phyloP scores from a whole-genome alignment of 1,140 invertebrate species.

The Augochlora pura region DNA sequence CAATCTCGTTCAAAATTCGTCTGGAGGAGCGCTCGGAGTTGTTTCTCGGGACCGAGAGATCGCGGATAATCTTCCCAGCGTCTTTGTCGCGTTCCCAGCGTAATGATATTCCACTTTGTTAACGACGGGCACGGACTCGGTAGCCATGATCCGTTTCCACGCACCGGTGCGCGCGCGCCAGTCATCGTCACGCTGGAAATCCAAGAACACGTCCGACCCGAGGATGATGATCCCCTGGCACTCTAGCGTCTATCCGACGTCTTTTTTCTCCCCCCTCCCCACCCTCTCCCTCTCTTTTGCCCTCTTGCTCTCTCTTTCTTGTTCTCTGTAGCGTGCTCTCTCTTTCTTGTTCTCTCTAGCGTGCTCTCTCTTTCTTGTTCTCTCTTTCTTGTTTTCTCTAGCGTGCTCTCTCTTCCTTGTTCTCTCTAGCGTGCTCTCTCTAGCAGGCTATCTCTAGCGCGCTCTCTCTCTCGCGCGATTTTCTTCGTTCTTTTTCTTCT shows the following conservation, averaged over 20 bases:
- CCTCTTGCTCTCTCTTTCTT: too few relatives aligned
- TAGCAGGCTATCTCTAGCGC: too few relatives aligned
- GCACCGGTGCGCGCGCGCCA: slow-evolving; percentile 68
- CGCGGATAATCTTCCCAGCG: slow-evolving; percentile 33
- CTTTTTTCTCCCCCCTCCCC: neutral
- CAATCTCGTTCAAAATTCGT: slow-evolving; percentile 3
- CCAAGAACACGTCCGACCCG: slow-evolving; percentile 49
- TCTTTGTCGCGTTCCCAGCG: slow-evolving; percentile 37
- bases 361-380: too few relatives aligned
- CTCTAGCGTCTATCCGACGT: neutral
- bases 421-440: too few relatives aligned
- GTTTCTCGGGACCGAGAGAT: slow-evolving; percentile 27
- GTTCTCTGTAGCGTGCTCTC: too few relatives aligned
- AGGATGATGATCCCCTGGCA: slow-evolving; percentile 32
- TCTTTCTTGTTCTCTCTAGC: too few relatives aligned
- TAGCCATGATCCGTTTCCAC: slow-evolving; percentile 79
- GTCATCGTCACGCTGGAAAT: slow-evolving; percentile 58
- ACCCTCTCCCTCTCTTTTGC: too few relatives aligned
- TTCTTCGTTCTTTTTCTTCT: too few relatives aligned
- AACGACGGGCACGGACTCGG: slow-evolving; percentile 64
- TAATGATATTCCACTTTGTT: slow-evolving; percentile 72
- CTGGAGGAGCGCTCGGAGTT: slow-evolving; percentile 47
- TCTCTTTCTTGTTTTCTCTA: too few relatives aligned
- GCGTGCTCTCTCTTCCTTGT: too few relatives aligned
- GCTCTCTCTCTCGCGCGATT: too few relatives aligned